Conservation (phyloP, 1,140 invertebrate genomes). For the Lordiphosa stackelbergi region DNA sequence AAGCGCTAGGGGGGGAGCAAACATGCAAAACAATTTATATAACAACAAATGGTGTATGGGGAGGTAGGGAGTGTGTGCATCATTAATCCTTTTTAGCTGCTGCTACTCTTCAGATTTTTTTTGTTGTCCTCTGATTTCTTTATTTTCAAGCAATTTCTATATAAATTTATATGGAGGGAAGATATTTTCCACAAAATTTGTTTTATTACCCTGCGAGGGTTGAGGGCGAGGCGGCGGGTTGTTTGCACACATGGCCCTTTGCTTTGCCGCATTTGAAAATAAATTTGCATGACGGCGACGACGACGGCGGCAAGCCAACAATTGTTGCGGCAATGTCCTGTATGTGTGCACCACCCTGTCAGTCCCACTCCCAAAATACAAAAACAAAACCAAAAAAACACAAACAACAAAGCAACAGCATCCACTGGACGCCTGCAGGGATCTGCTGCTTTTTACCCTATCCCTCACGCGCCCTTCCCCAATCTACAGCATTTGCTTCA, state of each 20-base stretch:
- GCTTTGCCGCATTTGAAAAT: conserved; percentile 65
- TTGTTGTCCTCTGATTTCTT: conserved; percentile 14
- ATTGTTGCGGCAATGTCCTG: conserved; percentile 69
- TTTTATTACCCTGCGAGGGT: conserved; percentile 47
- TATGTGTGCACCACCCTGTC: neutral
- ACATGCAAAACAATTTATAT: conserved; percentile 44
- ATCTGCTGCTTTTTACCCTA: conserved; percentile 28
- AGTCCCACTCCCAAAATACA: neutral
- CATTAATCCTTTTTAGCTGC: conserved; percentile 48
- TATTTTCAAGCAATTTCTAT: conserved; percentile 1
- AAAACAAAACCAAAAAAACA: neutral
- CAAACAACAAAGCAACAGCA: conserved; percentile 21
- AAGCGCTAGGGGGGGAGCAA: neutral
- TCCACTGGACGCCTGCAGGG: conserved; percentile 44
- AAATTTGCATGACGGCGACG: conserved; percentile 60
- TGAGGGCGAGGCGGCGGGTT: conserved; percentile 13
- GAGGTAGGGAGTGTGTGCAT: conserved; percentile 5
- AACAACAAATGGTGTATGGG: conserved; percentile 6
- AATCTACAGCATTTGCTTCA: conserved; percentile 51
- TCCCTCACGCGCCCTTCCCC: neutral
- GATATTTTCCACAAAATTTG: conserved; percentile 63
- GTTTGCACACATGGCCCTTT: conserved; percentile 54
- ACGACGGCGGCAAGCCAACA: conserved; percentile 57
- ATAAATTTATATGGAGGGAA: conserved; percentile 9
- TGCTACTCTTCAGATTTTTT: conserved; percentile 30